Evolutionary conservation across 2,888 invertebrate genomes (phyloP).

Genomic region (Meganola albula): DNA sequence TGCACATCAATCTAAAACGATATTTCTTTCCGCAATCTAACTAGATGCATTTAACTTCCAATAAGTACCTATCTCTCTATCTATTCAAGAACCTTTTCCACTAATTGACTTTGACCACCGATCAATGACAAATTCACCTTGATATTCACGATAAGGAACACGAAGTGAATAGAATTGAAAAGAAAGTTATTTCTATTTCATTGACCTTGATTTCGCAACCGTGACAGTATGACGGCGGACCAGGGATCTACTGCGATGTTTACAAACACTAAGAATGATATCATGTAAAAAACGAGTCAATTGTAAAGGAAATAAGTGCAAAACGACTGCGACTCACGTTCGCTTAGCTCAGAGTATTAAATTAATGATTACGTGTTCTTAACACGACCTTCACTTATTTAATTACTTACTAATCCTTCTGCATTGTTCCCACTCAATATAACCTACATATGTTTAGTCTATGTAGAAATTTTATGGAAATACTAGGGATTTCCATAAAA

Average conservation of each 20-base stretch:
- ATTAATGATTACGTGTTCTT: slow-evolving; percentile 15
- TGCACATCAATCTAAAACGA: no score
- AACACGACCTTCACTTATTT: slow-evolving; percentile 15
- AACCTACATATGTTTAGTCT: neutral
- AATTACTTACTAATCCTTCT: slow-evolving; percentile 10
- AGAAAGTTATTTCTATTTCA: slow-evolving; percentile 62
- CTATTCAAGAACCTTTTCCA: slow-evolving; percentile 13
- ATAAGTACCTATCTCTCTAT: no score
- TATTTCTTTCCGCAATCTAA: no score
- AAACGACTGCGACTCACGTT: slow-evolving; percentile 4
- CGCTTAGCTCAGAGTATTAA: slow-evolving; percentile 9
- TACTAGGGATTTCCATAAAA: no score
- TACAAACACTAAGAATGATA: slow-evolving; percentile 42
- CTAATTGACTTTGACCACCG: slow-evolving; percentile 10
- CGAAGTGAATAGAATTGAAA: slow-evolving; percentile 38
- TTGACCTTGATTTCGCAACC: slow-evolving; percentile 54
- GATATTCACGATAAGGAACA: slow-evolving; percentile 30
- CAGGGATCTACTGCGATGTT: slow-evolving; percentile 37
- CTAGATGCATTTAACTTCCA: no score
- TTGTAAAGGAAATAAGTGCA: slow-evolving; percentile 6
- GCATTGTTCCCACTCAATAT: slow-evolving; percentile 8
- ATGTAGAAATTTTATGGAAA: no score
- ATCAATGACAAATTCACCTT: slow-evolving; percentile 34
- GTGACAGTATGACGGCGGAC: slow-evolving; percentile 36
- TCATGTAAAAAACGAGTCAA: slow-evolving; percentile 9